Conservation (phyloP, 2,888 invertebrate species). For the Eubasilissa splendida region DNA sequence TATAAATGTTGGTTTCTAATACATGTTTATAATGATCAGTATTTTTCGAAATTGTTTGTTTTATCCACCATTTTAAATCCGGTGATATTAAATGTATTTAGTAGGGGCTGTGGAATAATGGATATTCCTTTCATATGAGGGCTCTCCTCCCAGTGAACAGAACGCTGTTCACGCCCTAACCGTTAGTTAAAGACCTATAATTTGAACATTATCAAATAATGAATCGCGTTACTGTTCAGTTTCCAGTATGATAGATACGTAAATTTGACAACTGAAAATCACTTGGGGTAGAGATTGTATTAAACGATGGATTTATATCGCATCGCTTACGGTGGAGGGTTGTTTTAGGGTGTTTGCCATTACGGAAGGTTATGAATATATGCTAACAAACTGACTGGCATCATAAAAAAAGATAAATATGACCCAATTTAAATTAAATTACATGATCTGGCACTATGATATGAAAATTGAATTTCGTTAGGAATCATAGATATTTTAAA, state of each 20-base stretch:
- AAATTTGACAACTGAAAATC: conserved; percentile 33
- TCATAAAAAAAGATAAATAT: too few species aligned
- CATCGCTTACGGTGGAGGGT: conserved; percentile 2
- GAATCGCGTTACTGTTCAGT: conserved; percentile 34
- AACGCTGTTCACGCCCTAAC: conserved; percentile 13
- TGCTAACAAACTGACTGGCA: too few species aligned
- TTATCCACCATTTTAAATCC: not conserved
- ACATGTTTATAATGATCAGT: too few species aligned
- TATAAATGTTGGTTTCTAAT: too few species aligned
- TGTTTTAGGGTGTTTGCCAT: not conserved
- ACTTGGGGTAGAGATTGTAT: conserved; percentile 23
- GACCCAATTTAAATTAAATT: too few species aligned
- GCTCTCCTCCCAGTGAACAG: conserved; percentile 1
- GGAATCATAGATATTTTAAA: too few species aligned
- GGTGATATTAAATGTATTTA: not conserved
- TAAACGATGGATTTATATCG: not conserved
- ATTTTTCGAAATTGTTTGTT: not conserved
- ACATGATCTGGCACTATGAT: too few species aligned
- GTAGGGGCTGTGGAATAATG: not conserved
- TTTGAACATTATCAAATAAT: conserved; percentile 47
- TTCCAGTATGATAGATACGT: conserved; percentile 19
- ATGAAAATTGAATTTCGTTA: too few species aligned
- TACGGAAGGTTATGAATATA: conserved; percentile 4
- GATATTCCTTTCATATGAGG: conserved; percentile 2
- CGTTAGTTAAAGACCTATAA: conserved; percentile 39